Evolutionary conservation across 2,797 vertebrate genomes (phyloP).

Genomic region (Sternarchorhynchus goeldii): DNA sequence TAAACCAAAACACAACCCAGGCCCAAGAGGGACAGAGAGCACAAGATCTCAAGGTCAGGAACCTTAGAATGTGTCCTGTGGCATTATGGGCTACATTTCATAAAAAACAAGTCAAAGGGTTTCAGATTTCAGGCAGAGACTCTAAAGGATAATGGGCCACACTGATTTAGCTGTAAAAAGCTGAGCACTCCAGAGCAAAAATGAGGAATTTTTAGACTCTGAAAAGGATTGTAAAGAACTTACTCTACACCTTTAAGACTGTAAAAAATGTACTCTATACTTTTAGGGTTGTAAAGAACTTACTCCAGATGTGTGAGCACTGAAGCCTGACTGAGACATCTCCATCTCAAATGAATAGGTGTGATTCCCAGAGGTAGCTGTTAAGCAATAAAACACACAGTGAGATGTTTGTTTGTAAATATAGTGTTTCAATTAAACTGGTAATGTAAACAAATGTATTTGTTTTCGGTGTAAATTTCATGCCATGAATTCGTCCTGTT

Average conservation of each 20-base stretch:
- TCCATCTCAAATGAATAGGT: constrained; percentile 94
- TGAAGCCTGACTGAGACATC: constrained; percentile 96
- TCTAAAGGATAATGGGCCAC: too few relatives aligned
- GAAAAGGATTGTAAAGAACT: background rate
- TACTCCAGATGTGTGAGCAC: constrained; percentile 90
- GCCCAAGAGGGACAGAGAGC: too few relatives aligned
- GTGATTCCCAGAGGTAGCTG: constrained; percentile 86
- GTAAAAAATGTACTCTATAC: background rate
- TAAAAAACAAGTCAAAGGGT: too few relatives aligned
- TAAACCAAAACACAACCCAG: too few relatives aligned
- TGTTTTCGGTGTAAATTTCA: background rate
- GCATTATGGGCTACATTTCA: too few relatives aligned
- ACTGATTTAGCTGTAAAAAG: too few relatives aligned
- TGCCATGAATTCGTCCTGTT: background rate
- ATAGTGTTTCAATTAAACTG: background rate
- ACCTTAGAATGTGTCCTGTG: too few relatives aligned
- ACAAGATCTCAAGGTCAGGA: too few relatives aligned
- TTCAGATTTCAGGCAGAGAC: too few relatives aligned
- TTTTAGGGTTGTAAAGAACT: constrained; percentile 31
- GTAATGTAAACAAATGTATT: background rate
- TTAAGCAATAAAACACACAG: constrained; percentile 43
- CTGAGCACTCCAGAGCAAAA: too few relatives aligned
- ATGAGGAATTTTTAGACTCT: too few relatives aligned
- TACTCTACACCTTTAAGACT: background rate
- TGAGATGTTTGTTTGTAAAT: background rate